phyloP scores from a whole-genome alignment of 2,113 vertebrate genomes.

The Phaethon lepturus region DNA sequence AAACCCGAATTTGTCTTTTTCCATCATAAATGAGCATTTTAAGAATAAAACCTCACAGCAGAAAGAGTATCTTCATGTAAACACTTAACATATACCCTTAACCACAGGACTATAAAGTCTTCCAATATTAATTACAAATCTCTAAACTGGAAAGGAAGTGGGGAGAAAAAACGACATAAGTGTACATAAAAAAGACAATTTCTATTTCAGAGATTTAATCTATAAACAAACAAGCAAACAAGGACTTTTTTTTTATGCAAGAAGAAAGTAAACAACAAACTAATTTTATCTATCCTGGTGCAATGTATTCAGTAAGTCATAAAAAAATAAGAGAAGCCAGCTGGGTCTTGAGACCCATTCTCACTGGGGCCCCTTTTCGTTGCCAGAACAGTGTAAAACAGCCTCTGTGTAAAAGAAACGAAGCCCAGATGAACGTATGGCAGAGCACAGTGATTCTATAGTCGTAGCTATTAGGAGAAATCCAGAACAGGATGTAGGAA shows the following conservation, averaged over 20 bases:
- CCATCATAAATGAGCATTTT: not conserved
- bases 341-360: constrained; percentile 2
- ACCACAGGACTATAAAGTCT: not conserved
- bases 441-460: not conserved
- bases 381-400: constrained; percentile 8
- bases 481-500: constrained; percentile 64
- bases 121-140: not conserved
- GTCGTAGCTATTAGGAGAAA: constrained; percentile 6
- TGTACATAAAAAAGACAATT: not conserved
- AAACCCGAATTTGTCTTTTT: not conserved
- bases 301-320: not conserved
- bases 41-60: not conserved
- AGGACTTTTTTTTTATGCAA: not conserved
- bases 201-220: not conserved
- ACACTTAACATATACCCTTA: not conserved
- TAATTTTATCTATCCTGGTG: not conserved
- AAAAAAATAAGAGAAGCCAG: constrained; percentile 26
- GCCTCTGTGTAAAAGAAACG: not conserved
- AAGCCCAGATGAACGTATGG: not conserved
- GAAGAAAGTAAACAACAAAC: not conserved
- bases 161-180: not conserved
- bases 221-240: not conserved
- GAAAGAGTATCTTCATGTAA: not conserved
- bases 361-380: not conserved
- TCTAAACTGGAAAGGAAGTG: not conserved